Conservation (phyloP, 2,888 invertebrate species). For the Netelia inedita region DNA sequence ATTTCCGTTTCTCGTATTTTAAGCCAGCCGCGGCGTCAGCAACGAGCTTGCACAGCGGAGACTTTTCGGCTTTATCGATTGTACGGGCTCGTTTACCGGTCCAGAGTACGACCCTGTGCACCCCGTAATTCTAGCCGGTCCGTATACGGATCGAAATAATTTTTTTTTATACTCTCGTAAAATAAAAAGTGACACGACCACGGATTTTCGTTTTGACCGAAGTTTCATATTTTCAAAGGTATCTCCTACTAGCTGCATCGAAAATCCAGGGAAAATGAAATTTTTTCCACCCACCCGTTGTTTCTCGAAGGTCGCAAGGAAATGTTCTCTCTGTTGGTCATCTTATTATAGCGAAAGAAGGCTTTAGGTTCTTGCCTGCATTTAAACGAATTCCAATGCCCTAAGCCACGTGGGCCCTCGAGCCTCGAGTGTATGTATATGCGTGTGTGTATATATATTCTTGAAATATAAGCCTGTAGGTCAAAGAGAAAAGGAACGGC, state of each 20-base stretch:
- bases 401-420: conserved; percentile 6
- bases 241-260: background rate
- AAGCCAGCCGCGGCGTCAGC: conserved; percentile 44
- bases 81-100: conserved; percentile 46
- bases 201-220: too few species aligned
- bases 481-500: conserved; percentile 63
- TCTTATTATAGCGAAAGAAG: conserved; percentile 26
- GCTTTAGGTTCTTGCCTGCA: conserved; percentile 39
- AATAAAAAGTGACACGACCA: too few species aligned
- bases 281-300: background rate
- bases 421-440: background rate
- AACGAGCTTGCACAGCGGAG: conserved; percentile 45
- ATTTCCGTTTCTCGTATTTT: conserved; percentile 60
- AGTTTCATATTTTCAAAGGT: too few species aligned
- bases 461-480: conserved; percentile 63
- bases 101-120: conserved; percentile 33
- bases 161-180: background rate
- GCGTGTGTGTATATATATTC: background rate
- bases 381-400: conserved; percentile 55
- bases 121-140: background rate
- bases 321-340: conserved; percentile 15
- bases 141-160: background rate
- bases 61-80: conserved; percentile 61
- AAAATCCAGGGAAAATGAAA: background rate
- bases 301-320: too few species aligned